Conservation (phyloP, 2,888 invertebrate genomes). For the Tortricodes alternella region DNA sequence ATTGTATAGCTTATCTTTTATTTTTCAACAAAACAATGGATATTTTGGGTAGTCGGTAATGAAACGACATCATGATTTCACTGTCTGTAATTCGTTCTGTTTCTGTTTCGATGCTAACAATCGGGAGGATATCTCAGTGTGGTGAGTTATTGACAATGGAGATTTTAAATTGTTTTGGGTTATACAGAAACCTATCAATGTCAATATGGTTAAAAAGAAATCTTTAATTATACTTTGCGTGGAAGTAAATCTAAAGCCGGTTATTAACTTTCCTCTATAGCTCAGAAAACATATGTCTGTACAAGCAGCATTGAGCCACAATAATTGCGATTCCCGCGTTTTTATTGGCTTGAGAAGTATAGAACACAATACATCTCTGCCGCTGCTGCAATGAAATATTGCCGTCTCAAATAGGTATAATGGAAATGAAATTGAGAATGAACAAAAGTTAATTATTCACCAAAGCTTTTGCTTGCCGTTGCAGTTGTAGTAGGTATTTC, state of each 20-base stretch:
- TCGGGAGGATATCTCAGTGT: conserved; percentile 51
- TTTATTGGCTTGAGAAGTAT: conserved; percentile 49
- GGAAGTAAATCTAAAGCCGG: conserved; percentile 44
- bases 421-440: conserved; percentile 45
- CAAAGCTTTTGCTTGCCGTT: conserved; percentile 2
- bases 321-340: conserved; percentile 64
- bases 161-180: conserved; percentile 11
- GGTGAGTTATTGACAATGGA: conserved; percentile 57
- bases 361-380: conserved; percentile 27
- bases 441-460: conserved; percentile 25
- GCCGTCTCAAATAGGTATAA: conserved; percentile 39
- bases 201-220: conserved; percentile 41
- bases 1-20: conserved; percentile 55
- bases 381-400: conserved; percentile 25
- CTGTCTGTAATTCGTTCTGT: conserved; percentile 50
- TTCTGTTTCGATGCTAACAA: conserved; percentile 60
- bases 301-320: conserved; percentile 46
- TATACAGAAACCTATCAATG: conserved; percentile 41
- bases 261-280: conserved; percentile 66
- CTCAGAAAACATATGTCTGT: conserved; percentile 53
- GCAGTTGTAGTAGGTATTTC: background rate
- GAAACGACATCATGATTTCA: conserved; percentile 47
- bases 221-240: conserved; percentile 47
- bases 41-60: conserved; percentile 42
- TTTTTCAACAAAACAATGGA: conserved; percentile 50